A percentile compares a stretch with the other conserved stretches of the same genome.
These are phyloP conservation scores for Girardinichthys multiradiatus DNA, from an alignment of 2,113 vertebrate species.

Conservation along the genomic window DNA sequence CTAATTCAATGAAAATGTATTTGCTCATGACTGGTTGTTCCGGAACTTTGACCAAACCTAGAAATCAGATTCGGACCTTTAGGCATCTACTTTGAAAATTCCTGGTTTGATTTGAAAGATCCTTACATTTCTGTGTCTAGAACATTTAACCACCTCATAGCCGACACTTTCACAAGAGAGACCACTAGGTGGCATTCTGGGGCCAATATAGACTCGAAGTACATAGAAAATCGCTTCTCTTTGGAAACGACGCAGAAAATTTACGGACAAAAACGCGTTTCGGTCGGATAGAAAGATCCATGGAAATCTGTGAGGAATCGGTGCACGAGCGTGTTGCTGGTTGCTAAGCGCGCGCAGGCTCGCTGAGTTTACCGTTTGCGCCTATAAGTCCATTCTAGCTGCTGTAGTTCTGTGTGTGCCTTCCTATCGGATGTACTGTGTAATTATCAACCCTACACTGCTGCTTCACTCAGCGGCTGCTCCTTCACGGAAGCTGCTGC, in stretches of 20 bases:
- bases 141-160: background rate
- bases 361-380: background rate
- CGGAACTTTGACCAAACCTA: no score
- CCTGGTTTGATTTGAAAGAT: no score
- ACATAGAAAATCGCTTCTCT: constrained; percentile 19
- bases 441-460: constrained; percentile 19
- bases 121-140: no score
- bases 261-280: background rate
- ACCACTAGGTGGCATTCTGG: constrained; percentile 35
- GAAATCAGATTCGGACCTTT: no score
- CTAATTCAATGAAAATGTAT: no score
- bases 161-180: background rate
- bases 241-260: background rate
- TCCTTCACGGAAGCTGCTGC: constrained; percentile 50
- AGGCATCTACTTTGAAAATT: no score
- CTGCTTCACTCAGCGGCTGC: constrained; percentile 30
- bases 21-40: no score
- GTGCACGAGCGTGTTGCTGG: background rate
- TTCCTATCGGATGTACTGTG: background rate
- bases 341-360: background rate
- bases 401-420: constrained; percentile 26
- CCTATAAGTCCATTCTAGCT: constrained; percentile 9
- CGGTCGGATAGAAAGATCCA: no score
- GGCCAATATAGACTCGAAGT: background rate
- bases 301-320: background rate